A percentile compares a stretch with the other conserved stretches of the same genome.
Conservation (phyloP, 2,888 invertebrate genomes). For the Cistogaster globosa region DNA sequence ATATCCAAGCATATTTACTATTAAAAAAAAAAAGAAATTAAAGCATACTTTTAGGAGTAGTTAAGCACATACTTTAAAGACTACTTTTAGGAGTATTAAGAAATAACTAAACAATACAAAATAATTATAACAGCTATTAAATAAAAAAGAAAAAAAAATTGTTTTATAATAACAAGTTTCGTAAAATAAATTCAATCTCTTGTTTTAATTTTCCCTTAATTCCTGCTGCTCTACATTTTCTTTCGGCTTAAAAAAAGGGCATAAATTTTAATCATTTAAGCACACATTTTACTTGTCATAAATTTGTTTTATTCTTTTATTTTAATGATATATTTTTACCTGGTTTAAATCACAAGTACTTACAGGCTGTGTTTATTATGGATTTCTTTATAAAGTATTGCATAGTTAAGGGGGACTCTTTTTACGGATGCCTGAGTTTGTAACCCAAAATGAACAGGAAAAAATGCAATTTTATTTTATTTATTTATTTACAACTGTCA, state of each 20-base stretch:
- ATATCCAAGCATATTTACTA: neutral
- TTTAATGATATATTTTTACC: conserved; percentile 39
- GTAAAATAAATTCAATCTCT: neutral
- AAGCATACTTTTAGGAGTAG: conserved; percentile 15
- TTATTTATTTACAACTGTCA: conserved; percentile 45
- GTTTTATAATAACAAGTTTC: neutral
- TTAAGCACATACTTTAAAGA: neutral
- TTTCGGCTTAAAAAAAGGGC: conserved; percentile 16
- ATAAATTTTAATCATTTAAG: conserved; percentile 50
- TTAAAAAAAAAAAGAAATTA: neutral
- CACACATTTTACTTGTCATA: conserved; percentile 31
- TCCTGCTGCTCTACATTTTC: conserved; percentile 21
- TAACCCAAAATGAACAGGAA: conserved; percentile 29
- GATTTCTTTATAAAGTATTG: conserved; percentile 31
- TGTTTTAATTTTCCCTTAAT: neutral
- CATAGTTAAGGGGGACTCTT: conserved; percentile 41
- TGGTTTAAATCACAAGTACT: neutral
- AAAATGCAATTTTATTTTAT: conserved; percentile 26
- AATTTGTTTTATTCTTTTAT: conserved; percentile 30
- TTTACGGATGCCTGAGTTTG: conserved; percentile 24
- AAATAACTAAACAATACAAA: neutral
- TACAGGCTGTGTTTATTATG: conserved; percentile 14
- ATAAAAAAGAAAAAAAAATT: neutral
- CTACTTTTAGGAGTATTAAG: neutral
- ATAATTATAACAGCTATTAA: neutral